Evolutionary conservation across 2,797 vertebrate genomes (phyloP).

Genomic region (Arrhamphus sclerolepis): DNA sequence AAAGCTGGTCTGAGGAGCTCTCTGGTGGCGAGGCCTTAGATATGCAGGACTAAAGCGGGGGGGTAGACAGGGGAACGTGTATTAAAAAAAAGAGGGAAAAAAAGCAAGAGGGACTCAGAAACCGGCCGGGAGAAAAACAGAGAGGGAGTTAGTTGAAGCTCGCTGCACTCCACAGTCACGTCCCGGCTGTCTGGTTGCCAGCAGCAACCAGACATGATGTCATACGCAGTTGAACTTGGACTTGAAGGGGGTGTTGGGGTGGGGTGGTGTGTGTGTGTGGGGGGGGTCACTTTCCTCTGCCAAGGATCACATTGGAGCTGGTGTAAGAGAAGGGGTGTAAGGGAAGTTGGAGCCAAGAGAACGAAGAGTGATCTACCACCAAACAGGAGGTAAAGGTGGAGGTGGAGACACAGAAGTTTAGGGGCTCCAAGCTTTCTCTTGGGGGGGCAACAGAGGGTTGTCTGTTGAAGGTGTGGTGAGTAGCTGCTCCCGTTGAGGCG

Average conservation of each 20-base stretch:
- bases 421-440: conserved; percentile 31
- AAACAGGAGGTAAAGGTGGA: conserved; percentile 44
- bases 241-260: conserved; percentile 67
- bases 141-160: conserved; percentile 73
- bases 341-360: conserved; percentile 60
- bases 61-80: conserved; percentile 23
- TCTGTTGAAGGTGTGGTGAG: conserved; percentile 56
- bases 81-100: conserved; percentile 56
- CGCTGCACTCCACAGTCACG: conserved; percentile 86
- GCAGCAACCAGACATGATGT: conserved; percentile 94
- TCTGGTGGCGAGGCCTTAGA: conserved; percentile 68
- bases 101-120: conserved; percentile 42
- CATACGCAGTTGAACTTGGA: conserved; percentile 91
- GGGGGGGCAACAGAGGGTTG: conserved; percentile 38
- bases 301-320: conserved; percentile 75
- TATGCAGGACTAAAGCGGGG: conserved; percentile 53
- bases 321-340: conserved; percentile 55
- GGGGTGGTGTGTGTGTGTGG: neutral
- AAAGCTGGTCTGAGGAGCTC: conserved; percentile 74
- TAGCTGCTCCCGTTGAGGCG: conserved; percentile 36
- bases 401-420: conserved; percentile 29
- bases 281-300: conserved; percentile 77
- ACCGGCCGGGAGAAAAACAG: conserved; percentile 54
- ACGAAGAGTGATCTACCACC: conserved; percentile 66
- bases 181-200: conserved; percentile 90